phyloP scores from a whole-genome alignment of 1,140 invertebrate species.

The Cardiocondyla obscurior region DNA sequence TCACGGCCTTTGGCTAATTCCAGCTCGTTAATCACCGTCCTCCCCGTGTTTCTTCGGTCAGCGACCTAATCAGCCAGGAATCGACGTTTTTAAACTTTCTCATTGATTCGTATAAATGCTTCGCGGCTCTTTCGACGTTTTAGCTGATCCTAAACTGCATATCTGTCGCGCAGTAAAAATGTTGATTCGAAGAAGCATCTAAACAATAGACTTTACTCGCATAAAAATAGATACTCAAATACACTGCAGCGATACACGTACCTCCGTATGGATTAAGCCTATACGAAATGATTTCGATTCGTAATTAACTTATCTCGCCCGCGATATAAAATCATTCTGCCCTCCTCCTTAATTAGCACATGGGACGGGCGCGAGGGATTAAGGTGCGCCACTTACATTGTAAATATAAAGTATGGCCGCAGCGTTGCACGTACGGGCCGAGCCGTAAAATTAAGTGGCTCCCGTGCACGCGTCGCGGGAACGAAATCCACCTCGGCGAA shows the following conservation, averaged over 20 bases:
- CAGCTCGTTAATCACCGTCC: conserved; percentile 69
- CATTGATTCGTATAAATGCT: conserved; percentile 16
- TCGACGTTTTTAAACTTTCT: conserved; percentile 52
- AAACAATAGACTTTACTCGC: not conserved
- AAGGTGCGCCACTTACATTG: conserved; percentile 19
- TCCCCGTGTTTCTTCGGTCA: conserved; percentile 42
- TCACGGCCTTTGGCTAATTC: conserved; percentile 70
- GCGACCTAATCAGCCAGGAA: conserved; percentile 46
- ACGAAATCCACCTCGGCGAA: conserved; percentile 36
- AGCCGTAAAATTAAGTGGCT: conserved; percentile 48
- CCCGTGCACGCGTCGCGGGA: conserved; percentile 7
- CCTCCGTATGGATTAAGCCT: not conserved
- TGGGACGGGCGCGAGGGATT: not conserved
- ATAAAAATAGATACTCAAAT: not conserved
- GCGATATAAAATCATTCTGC: not conserved
- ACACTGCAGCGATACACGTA: not conserved
- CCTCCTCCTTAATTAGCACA: conserved; percentile 11
- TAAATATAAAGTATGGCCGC: conserved; percentile 15
- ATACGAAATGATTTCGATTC: not conserved
- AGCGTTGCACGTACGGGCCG: not conserved
- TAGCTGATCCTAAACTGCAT: not conserved
- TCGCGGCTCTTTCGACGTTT: conserved; percentile 4
- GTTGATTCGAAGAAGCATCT: not conserved
- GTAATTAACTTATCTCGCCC: not conserved
- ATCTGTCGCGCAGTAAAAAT: not conserved